phyloP scores from a whole-genome alignment of 2,888 invertebrate species.

The Hemicrepidius hirtus region DNA sequence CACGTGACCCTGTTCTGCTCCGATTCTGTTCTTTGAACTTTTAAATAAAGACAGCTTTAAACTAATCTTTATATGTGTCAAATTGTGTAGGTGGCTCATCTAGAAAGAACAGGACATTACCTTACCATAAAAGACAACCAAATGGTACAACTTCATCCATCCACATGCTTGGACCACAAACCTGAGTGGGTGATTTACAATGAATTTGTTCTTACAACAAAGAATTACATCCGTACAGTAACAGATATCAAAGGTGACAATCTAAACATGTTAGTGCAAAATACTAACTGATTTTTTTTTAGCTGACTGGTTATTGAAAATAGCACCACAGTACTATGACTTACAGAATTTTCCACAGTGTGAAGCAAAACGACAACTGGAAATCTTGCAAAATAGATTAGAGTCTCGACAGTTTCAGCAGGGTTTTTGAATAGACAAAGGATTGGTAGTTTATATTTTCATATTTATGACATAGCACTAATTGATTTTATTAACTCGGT shows the following conservation, averaged over 20 bases:
- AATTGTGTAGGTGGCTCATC: conserved; percentile 87
- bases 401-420: conserved; percentile 93
- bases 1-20: too few relatives aligned
- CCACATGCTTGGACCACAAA: conserved; percentile 99
- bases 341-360: conserved; percentile 98
- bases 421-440: conserved; percentile 80
- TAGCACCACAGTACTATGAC: conserved; percentile 99
- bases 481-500: conserved; percentile 39
- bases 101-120: conserved; percentile 98
- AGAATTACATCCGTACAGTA: conserved; percentile 99
- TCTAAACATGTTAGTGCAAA: not conserved
- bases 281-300: conserved; percentile 55
- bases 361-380: conserved; percentile 95
- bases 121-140: conserved; percentile 99
- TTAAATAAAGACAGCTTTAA: too few relatives aligned
- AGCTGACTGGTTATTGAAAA: conserved; percentile 96
- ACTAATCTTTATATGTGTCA: conserved; percentile 9
- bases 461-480: conserved; percentile 45
- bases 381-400: conserved; percentile 89
- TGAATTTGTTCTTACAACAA: conserved; percentile 99
- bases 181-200: conserved; percentile 99
- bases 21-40: too few relatives aligned
- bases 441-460: conserved; percentile 46
- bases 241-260: conserved; percentile 98
- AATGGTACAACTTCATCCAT: conserved; percentile 98